These are phyloP conservation scores for Podarcis lilfordi DNA, from an alignment of 2,797 vertebrate species.

Conservation along the genomic window DNA sequence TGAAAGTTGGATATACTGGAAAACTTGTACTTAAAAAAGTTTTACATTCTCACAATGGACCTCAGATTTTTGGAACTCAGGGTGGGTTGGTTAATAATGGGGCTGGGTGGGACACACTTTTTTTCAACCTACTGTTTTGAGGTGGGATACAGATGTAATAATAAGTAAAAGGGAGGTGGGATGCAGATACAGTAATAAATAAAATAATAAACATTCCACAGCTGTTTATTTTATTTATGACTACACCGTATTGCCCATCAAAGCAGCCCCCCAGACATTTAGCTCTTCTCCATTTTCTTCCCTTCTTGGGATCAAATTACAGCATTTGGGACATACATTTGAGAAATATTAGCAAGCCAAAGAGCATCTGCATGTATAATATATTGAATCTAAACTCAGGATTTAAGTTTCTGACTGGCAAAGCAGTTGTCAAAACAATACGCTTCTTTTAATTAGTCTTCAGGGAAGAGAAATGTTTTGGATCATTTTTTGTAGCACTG, in stretches of 20 bases:
- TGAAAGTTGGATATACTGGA: too few relatives aligned
- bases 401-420: conserved; percentile 47
- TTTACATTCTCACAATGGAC: too few relatives aligned
- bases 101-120: too few relatives aligned
- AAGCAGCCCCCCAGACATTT: neutral
- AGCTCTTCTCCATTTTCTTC: neutral
- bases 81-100: too few relatives aligned
- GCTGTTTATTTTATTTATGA: neutral
- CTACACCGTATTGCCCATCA: neutral
- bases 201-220: neutral
- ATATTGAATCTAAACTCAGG: conserved; percentile 12
- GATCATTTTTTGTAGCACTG: conserved; percentile 42
- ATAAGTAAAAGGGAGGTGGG: too few relatives aligned
- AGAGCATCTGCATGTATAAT: neutral
- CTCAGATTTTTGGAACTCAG: too few relatives aligned
- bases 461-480: conserved; percentile 60
- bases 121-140: too few relatives aligned
- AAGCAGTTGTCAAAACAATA: conserved; percentile 30
- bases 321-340: neutral
- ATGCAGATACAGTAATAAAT: neutral
- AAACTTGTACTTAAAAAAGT: too few relatives aligned
- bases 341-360: neutral
- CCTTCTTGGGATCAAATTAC: neutral
- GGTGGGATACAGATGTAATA: too few relatives aligned
- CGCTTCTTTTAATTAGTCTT: conserved; percentile 64